phyloP scores from a whole-genome alignment of 2,797 vertebrate species.

The Lithobates sylvaticus region DNA sequence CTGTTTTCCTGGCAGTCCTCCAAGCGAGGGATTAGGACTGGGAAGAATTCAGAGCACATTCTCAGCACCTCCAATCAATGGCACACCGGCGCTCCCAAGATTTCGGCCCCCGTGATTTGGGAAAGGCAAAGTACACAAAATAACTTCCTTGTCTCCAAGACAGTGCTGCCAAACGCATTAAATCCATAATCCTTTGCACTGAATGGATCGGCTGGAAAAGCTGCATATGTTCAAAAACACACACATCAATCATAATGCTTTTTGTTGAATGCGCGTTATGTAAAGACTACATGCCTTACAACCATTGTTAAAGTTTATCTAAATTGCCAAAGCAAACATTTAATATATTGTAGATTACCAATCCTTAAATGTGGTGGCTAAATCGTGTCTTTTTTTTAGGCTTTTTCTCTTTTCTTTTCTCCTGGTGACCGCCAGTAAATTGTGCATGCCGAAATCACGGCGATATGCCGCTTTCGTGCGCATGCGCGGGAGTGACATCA shows the following conservation, averaged over 20 bases:
- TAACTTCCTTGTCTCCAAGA: constrained; percentile 21
- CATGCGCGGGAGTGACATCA: no score
- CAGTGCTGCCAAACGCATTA: constrained; percentile 33
- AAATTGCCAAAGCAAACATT: no score
- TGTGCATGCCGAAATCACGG: no score
- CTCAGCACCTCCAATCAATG: constrained; percentile 42
- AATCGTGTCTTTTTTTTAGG: no score
- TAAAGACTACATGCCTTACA: background rate
- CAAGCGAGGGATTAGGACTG: constrained; percentile 50
- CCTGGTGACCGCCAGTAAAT: no score
- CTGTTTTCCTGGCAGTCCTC: constrained; percentile 44
- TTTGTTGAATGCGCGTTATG: background rate
- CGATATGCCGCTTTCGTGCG: no score
- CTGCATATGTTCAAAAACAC: background rate
- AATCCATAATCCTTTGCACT: constrained; percentile 35
- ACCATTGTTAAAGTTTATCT: background rate
- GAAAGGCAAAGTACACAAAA: constrained; percentile 22
- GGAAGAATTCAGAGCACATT: constrained; percentile 24
- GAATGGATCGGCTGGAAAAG: constrained; percentile 11
- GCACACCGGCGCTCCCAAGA: constrained; percentile 7
- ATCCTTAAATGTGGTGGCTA: no score
- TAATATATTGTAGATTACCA: no score
- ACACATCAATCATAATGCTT: background rate
- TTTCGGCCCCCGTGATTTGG: constrained; percentile 19
- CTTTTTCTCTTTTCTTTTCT: no score